Evolutionary conservation across 2,797 vertebrate species (phyloP), one percentile per base, ranked within the genome.

Genomic region (Neopelma chrysocephalum): DNA sequence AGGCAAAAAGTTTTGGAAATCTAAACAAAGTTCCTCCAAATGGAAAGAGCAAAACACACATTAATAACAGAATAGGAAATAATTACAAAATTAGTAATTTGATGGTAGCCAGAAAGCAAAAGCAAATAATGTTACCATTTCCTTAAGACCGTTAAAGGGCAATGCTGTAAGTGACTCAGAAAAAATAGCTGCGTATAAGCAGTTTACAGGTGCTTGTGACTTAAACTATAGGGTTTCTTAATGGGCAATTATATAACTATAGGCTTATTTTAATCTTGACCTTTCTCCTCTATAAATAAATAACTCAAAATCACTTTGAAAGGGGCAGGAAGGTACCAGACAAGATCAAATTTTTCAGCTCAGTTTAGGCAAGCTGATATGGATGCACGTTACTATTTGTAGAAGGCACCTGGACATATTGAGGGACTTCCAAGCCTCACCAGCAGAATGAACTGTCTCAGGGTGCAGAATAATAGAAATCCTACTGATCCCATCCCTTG

Each of bases 391-490:
- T 38, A 1, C 22, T 27, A 4, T 36, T 51, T 75, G 25, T 21
- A 76, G n/a, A 22, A 12, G 50, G 8, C 1, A 3, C 5, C 10
- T 0, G 2, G 34, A 40, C 9, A 1, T 4, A 4, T 15, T 56
- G 8, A 57, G 58, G 21, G 26, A 12, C 40, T 78, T 81, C 22
- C 66, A 64, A 20, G 31, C 19, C n/a, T 65, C 75, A 16, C 5
- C 58, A 54, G 14, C 31, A 45, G 20, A 47, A 19, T 7, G 1
- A 54, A 12, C 36, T 38, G 3, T n/a, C 11, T 29, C 10, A 42
- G 40, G n/a, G 47, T 18, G 21, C 15, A 34, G 53, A 36, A 40
- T 20, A 57, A 58, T 0, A 25, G 17, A 66, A 80, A 38, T 64
- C n/a, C 15, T 19, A 18, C 32, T 11, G 54, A 42, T 45, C 18